Evolutionary conservation across 2,888 invertebrate species (phyloP), one percentile per base, ranked within the genome.

Genomic region (Philhelius pedissequus): DNA sequence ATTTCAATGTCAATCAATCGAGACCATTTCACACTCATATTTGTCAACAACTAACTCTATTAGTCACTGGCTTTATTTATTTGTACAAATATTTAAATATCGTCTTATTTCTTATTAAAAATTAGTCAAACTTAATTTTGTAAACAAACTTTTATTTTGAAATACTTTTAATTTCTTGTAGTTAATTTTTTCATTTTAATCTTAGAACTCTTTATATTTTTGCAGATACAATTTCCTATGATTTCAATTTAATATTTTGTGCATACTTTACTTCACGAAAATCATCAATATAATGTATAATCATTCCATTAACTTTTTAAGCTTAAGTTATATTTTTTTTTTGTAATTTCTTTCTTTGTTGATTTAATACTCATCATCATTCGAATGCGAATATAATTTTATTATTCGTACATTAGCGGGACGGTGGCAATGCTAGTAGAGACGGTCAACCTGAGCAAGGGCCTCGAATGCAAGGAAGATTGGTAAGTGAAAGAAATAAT

Each of bases 271-370:
- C 87, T 88, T 89, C 90, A 90, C 89, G 90, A 91, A 91, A 91
- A 91, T 91, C 91, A 91, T 91, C 91, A 90, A 90, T 88, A 79
- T 52, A 90, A 90, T 88, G 78, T 52, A 79, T 79, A 77, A 79
- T 80, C 74, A 86, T 87, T 88, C 2, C 69, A 74, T 74, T 8
- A 43, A 45, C 66, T 30, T 66, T 60, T 60, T 48, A 30, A 70
- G 22, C 48, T 75, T 73, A n/a, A 27, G 66, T 64, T 78, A 77
- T 78, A 64, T 70, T 75, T 69, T 73, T 18, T 25, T 18, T 35
- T 54, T 77, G 45, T 86, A 52, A 38, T 75, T 81, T 74, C 76
- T 81, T 87, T 76, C 56, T 43, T 76, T 58, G 40, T 81, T 84
- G 71, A 71, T 87, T 87, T 69, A 73, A 58, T 82, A 87, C 87